Base-by-base conservation (phyloP, 1,140 invertebrate species). In the Hycleus phaleratus region DNA sequence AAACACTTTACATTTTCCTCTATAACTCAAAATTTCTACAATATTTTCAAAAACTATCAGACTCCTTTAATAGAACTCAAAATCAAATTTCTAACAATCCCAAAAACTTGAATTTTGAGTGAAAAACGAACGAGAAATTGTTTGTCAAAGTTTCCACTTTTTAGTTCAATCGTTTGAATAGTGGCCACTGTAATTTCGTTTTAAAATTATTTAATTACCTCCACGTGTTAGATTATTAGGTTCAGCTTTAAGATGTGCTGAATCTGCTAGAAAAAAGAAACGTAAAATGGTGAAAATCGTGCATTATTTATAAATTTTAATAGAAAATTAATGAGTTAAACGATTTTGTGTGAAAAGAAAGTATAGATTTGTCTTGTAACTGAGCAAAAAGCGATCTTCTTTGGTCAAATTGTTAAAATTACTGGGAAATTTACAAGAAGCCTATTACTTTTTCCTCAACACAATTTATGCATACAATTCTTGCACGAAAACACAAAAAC, bases 241-340 rank as follows among this genome's bases (percentile, higher is more conserved):
- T 42, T 53, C 43, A 12, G 58, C 38, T 46, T 59, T 59, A 10
- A 54, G 51, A 26, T 49, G 38, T 12, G 46, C 9, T 32, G 32
- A 7, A 59, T 59, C 51, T 49, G 51, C 11, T 59, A 25, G 43
- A 48, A 47, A 47, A 46, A 52, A 45, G 12, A 53, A 53, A 11
- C 5, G n/a, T 7, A 48, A 32, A 38, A 44, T 38, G 26, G 3
- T 51, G 26, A 51, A 42, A 40, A 4, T 39, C 48, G 39, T 26
- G 48, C 48, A 32, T 32, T 38, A 47, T 18, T 18, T 18, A 18
- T 18, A 18, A 18, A 18, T 18, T 18, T 18, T 2, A 18, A 18
- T 18, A 18, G 18, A 18, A 18, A 18, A 18, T 18, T 18, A 18
- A 18, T 18, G 18, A 18, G 18, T 18, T 18, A 18, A 18, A 18